Base-by-base conservation (phyloP, 2,797 vertebrate genomes). In the Enteromius trimaculatus region DNA sequence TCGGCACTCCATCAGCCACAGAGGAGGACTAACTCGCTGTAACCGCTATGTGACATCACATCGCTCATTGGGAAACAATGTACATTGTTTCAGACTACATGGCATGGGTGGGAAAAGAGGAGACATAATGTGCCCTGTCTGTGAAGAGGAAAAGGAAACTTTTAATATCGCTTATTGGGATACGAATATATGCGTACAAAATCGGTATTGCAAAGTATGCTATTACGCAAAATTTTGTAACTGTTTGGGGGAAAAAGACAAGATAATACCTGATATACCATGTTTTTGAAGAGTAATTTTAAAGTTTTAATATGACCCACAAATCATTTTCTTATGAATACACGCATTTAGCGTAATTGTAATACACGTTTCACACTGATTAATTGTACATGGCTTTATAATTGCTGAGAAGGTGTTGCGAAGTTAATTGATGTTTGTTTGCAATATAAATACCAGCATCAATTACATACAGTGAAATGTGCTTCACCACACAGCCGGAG, bases 41-140 rank as follows among this genome's bases (percentile, higher is more conserved):
- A 85, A 86, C 82, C 85, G 84, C 81, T 74, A 84, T 86, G 88
- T 88, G 88, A 88, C 88, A 88, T 87, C 88, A 89, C 88, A 89
- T 89, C 84, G 78, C 80, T 85, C 87, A 84, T 81, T 86, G 86
- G 69, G 81, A 87, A 88, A 83, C 82, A 87, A 86, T 86, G 78
- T 86, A 86, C 88, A 88, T 86, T 87, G 86, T 84, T 87, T 85
- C 82, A 88, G 82, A 89, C 82, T 84, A 86, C 77, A 82, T 80
- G 83, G 79, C 80, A 83, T 60, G 81, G 83, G 77, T 84, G 75
- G 84, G 79, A 81, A 81, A 88, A 77, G 64, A 72, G 82, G 31
- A 82, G 80, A 83, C 77, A 77, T 23, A 26, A 77, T 62, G 51
- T 71, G 74, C 65, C 62, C 39, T 49, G 39, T 71, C 66, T 79